These are phyloP conservation scores for Pomatostomus ruficeps DNA, from an alignment of 2,113 vertebrate genomes.

Conservation along the genomic window DNA sequence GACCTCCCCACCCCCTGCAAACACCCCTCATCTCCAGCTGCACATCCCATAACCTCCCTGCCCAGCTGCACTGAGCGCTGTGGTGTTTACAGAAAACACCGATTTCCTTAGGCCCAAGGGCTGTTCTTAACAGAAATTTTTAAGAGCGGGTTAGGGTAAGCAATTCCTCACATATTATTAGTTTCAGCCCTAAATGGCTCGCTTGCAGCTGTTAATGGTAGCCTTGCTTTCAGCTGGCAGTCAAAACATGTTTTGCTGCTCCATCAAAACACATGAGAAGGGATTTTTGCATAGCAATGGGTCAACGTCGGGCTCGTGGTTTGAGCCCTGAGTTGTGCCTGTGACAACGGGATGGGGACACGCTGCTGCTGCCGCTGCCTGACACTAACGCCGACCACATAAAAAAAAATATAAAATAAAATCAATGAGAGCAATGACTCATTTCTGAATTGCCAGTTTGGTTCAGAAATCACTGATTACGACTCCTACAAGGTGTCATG, in stretches of 20 bases:
- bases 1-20: background rate
- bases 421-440: slow-evolving; percentile 14
- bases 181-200: background rate
- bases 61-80: background rate
- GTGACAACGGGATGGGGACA: slow-evolving; percentile 26
- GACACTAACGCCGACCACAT: background rate
- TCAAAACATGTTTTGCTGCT: background rate
- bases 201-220: background rate
- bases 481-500: slow-evolving; percentile 30
- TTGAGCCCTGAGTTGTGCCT: background rate
- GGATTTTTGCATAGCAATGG: background rate
- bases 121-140: background rate
- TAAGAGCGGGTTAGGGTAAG: background rate
- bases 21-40: background rate
- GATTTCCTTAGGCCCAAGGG: background rate
- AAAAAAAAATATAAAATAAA: background rate
- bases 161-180: background rate
- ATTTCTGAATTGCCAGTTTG: slow-evolving; percentile 34
- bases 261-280: background rate
- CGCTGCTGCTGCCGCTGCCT: background rate
- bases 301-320: background rate
- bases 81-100: background rate
- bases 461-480: slow-evolving; percentile 46
- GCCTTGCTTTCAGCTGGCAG: background rate
- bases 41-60: background rate